Evolutionary conservation across 2,797 vertebrate species (phyloP).

Genomic region (Dendrocincla tyrannina): DNA sequence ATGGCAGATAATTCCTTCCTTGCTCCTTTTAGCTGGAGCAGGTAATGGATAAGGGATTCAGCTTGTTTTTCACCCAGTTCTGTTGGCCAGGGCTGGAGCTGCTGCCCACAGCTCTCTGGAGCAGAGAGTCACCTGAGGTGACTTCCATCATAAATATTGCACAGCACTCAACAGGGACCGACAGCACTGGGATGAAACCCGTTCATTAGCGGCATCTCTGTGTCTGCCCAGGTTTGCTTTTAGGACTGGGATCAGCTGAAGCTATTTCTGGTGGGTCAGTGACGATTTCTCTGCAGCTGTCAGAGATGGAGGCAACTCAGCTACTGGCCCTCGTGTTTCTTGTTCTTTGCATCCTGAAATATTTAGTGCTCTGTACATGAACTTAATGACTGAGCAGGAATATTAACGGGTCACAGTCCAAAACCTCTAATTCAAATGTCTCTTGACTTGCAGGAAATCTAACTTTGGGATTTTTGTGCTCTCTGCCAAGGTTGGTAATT

Average conservation of each 20-base stretch:
- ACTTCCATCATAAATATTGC: neutral
- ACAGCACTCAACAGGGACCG: neutral
- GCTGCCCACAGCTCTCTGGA: neutral
- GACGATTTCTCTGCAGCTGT: neutral
- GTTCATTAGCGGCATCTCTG: neutral
- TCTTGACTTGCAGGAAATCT: conserved; percentile 27
- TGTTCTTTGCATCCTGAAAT: neutral
- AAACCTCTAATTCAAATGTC: conserved; percentile 14
- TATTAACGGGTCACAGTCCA: neutral
- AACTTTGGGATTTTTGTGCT: conserved; percentile 21
- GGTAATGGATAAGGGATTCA: neutral
- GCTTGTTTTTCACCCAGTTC: neutral
- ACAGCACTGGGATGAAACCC: neutral
- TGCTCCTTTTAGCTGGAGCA: neutral
- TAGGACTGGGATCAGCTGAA: neutral
- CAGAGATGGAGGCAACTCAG: neutral
- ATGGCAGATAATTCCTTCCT: neutral
- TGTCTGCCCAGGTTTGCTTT: neutral
- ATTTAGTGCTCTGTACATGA: neutral
- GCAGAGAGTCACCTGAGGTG: neutral
- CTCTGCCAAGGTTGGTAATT: neutral
- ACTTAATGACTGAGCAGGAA: neutral
- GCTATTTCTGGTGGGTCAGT: neutral
- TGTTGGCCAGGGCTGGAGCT: neutral
- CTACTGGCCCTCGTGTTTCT: neutral